Base-by-base conservation (phyloP, 2,113 vertebrate genomes). In the Coryphaenoides rupestris region DNA sequence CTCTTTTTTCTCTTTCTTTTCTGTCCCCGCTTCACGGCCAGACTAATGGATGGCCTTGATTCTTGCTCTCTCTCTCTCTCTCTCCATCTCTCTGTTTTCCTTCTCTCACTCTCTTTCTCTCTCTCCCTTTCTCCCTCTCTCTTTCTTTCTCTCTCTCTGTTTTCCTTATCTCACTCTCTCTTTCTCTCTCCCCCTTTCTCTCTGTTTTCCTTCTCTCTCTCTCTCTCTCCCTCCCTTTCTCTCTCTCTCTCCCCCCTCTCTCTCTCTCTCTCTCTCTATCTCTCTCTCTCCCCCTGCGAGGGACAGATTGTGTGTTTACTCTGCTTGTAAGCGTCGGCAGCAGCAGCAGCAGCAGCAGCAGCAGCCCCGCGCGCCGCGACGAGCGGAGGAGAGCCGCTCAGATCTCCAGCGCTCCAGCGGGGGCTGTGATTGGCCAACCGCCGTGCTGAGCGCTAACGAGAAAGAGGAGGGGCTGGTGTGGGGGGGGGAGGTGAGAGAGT, bases 361-460 rank as follows among this genome's bases (percentile, higher is more conserved):
- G 9, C 4, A 40, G 33, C 33, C 9, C 65, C 66, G 57, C 63
- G 72, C 63, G 21, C 64, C 15, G 68, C 83, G 80, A 86, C 84
- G 66, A 76, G 67, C 68, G 77, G 74, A 64, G 72, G 84, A 85
- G 78, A 40, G 55, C 75, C 85, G 87, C 86, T 84, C 77, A 77
- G 79, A 80, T 79, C 73, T 77, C 70, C 63, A 73, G 7, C 33
- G 6, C 9, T 40, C 33, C 33, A 81, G 82, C 75, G 78, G 73
- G 73, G 80, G 81, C 89, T 86, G 81, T 77, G 75, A 83, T 84
- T 86, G 77, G 76, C 65, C 33, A 9, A 40, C 33, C 73, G 78
- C 73, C 81, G 82, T 81, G 74, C 72, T 64, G 73, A 16, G 64
- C 69, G 64, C 65, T 85, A 86, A 86, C 82, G 81, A 89, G 81